Evolutionary conservation across 1,140 invertebrate genomes (phyloP), one percentile per base, ranked within the genome.

Genomic region (Psix sp.): DNA sequence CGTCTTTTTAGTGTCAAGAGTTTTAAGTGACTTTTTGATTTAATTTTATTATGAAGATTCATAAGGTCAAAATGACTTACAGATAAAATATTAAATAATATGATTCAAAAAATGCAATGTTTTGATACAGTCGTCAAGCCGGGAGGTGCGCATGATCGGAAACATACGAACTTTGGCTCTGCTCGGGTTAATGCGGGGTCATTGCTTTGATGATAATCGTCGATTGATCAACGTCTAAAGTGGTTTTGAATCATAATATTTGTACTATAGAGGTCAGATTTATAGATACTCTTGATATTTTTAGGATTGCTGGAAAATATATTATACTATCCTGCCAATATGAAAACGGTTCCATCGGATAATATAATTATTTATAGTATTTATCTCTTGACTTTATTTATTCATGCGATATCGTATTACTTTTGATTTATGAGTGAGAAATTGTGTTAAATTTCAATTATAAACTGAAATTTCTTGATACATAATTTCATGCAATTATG

Each of bases 171-270:
- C 4, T 33, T 33, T 33, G 29, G 29, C 29, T 33, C n/a, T 33
- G 5, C 4, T 33, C 29, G n/a, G 29, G n/a, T 5, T 33, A n/a
- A 33, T 33, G n/a, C 3, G 29, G 3, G 10, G 10, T 3, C 29
- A 11, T 11, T 33, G 29, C 29, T 33, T 33, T 33, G 29, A 33
- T 33, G 29, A 11, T 33, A 33, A 33, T 33, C 29, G 29, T 5
- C 29, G 5, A 33, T 33, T 33, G 29, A 33, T 33, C 29, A 33
- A 10, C 10, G n/a, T 33, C 5, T 33, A 33, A 33, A 33, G 29
- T 3, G 29, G 29, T 33, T 33, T 33, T 33, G 29, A 11, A 11
- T 33, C 21, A 10, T 33, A 7, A 33, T 33, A 2, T 33, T 33
- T 33, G 5, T 5, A n/a, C 5, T 33, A 33, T 6, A 7, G 5